These are phyloP conservation scores for Megaptera novaeangliae DNA, from an alignment of 2,113 vertebrate genomes.

Conservation along the genomic window DNA sequence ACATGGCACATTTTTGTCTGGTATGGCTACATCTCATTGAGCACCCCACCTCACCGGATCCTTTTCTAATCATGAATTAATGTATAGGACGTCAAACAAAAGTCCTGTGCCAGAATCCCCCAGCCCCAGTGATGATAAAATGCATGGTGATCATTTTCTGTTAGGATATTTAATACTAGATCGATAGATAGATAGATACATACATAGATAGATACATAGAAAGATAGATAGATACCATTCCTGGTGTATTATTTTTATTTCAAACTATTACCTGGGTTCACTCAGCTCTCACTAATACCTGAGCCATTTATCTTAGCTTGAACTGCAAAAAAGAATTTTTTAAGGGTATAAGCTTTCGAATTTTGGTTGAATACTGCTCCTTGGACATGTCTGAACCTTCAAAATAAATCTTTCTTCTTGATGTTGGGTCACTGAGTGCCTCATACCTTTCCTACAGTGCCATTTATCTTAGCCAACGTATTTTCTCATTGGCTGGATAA, in stretches of 20 bases:
- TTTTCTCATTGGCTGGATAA: slow-evolving; percentile 82
- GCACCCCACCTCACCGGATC: not conserved
- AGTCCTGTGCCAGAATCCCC: not conserved
- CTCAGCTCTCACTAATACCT: not conserved
- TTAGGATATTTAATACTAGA: not conserved
- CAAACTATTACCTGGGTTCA: not conserved
- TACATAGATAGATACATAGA: fast-evolving
- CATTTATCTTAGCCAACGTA: slow-evolving; percentile 79
- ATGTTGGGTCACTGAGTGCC: slow-evolving; percentile 75
- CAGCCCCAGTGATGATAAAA: not conserved
- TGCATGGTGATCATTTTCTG: not conserved
- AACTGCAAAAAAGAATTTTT: not conserved
- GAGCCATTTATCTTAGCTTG: slow-evolving; percentile 71
- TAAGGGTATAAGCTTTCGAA: slow-evolving; percentile 39
- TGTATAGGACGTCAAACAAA: not conserved
- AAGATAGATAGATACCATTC: not conserved
- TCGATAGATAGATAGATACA: not conserved
- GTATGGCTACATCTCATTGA: not conserved
- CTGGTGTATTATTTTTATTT: not conserved
- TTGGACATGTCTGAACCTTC: slow-evolving; percentile 75
- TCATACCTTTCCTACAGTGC: slow-evolving; percentile 78
- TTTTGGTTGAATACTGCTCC: slow-evolving; percentile 76
- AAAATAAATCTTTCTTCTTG: slow-evolving; percentile 81
- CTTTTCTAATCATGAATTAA: not conserved
- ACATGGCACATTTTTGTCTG: not conserved